Base-by-base conservation (phyloP, 2,888 invertebrate genomes). In the Junonia oenone region DNA sequence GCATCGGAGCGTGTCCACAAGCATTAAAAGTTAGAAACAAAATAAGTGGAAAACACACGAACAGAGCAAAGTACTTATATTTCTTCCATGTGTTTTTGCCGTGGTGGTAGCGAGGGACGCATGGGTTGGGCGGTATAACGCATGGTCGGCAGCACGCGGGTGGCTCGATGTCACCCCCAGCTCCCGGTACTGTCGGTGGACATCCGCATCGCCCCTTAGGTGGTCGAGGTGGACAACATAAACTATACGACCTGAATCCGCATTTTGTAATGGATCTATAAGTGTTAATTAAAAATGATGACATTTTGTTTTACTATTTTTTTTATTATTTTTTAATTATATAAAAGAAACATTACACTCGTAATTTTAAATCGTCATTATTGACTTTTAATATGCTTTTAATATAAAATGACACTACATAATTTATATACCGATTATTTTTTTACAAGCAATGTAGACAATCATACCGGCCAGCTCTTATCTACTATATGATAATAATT, bases 21-120 rank as follows among this genome's bases (percentile, higher is more conserved):
- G 67, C 55, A 31, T 67, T 68, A 19, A 78, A 54, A 11, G 63
- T 27, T 68, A 84, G 83, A 5, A 75, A 35, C 0, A 80, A 5
- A 1, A 90, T 86, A 1, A 83, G 47, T 0, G 88, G 88, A 2
- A 89, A 52, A 53, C 72, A 67, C 0, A 88, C 6, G 47, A 83
- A 80, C 2, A 81, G 63, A 1, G 77, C 51, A 0, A 89, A 14
- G 54, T 68, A 74, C 63, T 75, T 83, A 60, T 71, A 83, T 66
- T 74, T 81, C 55, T 72, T 83, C 72, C 73, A 81, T 2, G 68
- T 65, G 46, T 73, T 67, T n/a, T 76, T 68, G n/a, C 76, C 78
- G 17, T 76, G 68, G 55, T 73, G 76, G 65, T 61, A 78, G 17
- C 40, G 61, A 1, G 88, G 88, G 0, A 68, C 65, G 67, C 87